Percentiles rank a stretch among this genome's conserved stretches.
Conservation (phyloP, 2,113 vertebrate genomes). For the Nanger granti region DNA sequence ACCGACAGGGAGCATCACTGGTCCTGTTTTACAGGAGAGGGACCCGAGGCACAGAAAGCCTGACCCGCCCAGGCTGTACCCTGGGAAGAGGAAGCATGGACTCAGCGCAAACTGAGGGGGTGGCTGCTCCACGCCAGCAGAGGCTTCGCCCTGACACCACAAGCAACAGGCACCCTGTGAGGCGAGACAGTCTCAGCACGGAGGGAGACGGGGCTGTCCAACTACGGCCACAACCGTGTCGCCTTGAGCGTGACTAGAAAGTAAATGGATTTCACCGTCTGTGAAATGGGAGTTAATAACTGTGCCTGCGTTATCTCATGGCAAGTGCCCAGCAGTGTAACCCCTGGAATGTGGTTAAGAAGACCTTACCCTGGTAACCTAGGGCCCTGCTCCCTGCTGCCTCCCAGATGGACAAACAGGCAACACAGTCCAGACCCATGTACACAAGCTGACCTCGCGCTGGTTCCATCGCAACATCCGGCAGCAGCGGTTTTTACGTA, state of each 20-base stretch:
- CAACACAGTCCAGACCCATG: not conserved
- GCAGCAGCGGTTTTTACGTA: accelerated
- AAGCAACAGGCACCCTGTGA: too few species aligned
- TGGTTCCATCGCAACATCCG: not conserved
- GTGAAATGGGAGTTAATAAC: accelerated
- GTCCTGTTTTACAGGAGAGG: not conserved
- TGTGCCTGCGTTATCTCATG: not conserved
- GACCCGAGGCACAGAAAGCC: not conserved
- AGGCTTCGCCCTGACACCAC: not conserved
- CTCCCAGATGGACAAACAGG: not conserved
- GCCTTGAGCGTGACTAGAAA: not conserved
- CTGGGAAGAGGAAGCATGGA: not conserved
- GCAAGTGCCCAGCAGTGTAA: not conserved
- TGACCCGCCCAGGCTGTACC: not conserved
- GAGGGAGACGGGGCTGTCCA: too few species aligned
- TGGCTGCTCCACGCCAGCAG: not conserved
- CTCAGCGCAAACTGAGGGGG: not conserved
- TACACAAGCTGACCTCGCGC: accelerated
- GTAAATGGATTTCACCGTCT: not conserved
- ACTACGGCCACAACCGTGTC: not conserved
- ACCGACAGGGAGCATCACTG: not conserved
- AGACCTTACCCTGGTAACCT: too few species aligned
- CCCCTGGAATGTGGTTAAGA: not conserved
- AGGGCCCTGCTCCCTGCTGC: not conserved
- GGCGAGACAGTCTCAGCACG: not conserved